Conservation (phyloP, 35 echinoderm and acorn worm genomes). For the Ptychodera flava region DNA sequence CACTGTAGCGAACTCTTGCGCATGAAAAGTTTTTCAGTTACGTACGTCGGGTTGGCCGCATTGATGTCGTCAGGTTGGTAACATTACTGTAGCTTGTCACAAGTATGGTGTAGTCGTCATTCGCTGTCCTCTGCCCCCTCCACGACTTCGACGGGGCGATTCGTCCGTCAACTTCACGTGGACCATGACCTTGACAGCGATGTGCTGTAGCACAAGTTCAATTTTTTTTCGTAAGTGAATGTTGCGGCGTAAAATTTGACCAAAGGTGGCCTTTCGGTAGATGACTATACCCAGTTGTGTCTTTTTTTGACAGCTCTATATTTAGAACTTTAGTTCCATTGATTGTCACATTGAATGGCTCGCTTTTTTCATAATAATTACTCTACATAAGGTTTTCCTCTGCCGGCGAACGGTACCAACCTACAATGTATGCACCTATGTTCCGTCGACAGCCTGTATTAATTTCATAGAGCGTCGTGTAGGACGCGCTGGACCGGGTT, state of each 20-base stretch:
- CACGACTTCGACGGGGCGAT: background rate
- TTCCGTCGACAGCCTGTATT: no score
- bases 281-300: background rate
- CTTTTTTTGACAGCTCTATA: background rate
- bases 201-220: background rate
- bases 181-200: background rate
- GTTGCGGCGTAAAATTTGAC: background rate
- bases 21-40: background rate
- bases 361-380: background rate
- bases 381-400: background rate
- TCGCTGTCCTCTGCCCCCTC: background rate
- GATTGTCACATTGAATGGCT: background rate
- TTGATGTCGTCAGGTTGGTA: background rate
- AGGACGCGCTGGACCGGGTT: no score
- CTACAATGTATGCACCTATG: background rate
- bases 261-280: background rate
- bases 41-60: background rate
- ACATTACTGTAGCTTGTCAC: background rate
- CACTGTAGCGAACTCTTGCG: background rate
- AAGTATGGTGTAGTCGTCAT: background rate
- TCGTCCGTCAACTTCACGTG: background rate
- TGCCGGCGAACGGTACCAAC: background rate
- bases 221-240: background rate
- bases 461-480: no score
- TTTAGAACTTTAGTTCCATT: background rate